phyloP scores from a whole-genome alignment of 2,113 vertebrate species.

The Sclerurus mexicanus region DNA sequence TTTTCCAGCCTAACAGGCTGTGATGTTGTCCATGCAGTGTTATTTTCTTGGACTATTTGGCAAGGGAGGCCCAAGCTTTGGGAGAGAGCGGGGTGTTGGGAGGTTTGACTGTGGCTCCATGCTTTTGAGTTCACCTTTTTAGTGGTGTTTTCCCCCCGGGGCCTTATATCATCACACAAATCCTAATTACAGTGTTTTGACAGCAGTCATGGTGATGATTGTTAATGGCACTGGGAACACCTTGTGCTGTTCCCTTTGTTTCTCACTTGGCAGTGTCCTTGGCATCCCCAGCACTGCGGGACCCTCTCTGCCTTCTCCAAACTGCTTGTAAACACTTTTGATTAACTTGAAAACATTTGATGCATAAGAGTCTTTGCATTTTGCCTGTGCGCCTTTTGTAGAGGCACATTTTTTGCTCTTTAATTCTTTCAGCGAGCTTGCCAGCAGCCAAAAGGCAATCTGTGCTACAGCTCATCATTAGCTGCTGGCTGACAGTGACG shows the following conservation, averaged over 20 bases:
- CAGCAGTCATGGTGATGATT: not conserved
- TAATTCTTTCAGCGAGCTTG: not conserved
- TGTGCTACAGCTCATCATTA: not conserved
- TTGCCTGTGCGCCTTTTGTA: not conserved
- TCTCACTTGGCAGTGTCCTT: not conserved
- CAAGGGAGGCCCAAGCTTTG: not conserved
- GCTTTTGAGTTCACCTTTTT: not conserved
- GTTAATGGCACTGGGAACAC: not conserved
- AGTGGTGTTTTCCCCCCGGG: not conserved
- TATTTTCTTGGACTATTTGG: not conserved
- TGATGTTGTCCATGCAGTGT: not conserved
- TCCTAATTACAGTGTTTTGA: not conserved
- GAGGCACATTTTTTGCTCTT: not conserved
- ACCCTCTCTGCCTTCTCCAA: not conserved
- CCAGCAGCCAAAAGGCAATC: not conserved
- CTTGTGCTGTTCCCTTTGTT: not conserved
- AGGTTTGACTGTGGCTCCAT: not conserved
- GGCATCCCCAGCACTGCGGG: not conserved
- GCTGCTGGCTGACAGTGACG: not conserved
- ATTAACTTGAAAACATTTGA: not conserved
- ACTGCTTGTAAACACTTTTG: not conserved
- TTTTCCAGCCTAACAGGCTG: not conserved
- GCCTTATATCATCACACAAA: not conserved
- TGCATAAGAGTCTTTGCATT: accelerated
- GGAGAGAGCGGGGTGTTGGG: not conserved